These are phyloP conservation scores for Zaprionus bogoriensis DNA, from an alignment of 2,888 invertebrate genomes.

Conservation along the genomic window DNA sequence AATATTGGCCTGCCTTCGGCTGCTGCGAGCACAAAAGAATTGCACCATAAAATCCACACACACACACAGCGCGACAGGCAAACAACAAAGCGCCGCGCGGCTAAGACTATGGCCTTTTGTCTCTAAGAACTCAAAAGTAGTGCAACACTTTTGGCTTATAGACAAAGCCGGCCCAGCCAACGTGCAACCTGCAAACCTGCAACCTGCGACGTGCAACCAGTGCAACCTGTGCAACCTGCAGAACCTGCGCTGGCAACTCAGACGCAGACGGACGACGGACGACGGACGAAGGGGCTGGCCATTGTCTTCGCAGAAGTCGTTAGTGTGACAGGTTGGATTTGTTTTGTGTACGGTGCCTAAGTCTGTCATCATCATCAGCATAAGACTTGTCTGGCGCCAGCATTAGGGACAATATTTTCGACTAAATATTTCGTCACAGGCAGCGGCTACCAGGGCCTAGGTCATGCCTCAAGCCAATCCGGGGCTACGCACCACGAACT, in stretches of 20 bases:
- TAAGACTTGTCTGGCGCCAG: slow-evolving; percentile 83
- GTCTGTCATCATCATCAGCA: slow-evolving; percentile 79
- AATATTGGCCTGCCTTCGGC: slow-evolving; percentile 75
- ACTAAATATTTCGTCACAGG: slow-evolving; percentile 81
- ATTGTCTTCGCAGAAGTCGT: slow-evolving; percentile 82
- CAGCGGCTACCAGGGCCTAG: slow-evolving; percentile 51
- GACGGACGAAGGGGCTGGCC: slow-evolving; percentile 23
- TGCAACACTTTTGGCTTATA: slow-evolving; percentile 78
- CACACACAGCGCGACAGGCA: slow-evolving; percentile 25
- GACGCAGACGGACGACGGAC: background rate
- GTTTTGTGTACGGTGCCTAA: slow-evolving; percentile 77
- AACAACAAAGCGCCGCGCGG: slow-evolving; percentile 63
- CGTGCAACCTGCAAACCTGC: slow-evolving; percentile 16
- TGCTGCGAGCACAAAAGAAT: slow-evolving; percentile 70
- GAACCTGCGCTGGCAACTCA: slow-evolving; percentile 23
- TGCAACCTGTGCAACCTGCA: slow-evolving; percentile 24
- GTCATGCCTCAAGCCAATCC: too few relatives aligned
- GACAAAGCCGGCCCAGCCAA: slow-evolving; percentile 60
- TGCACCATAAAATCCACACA: slow-evolving; percentile 69
- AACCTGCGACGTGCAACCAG: slow-evolving; percentile 16
- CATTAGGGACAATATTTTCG: slow-evolving; percentile 80
- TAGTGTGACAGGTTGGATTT: slow-evolving; percentile 82
- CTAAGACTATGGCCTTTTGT: slow-evolving; percentile 59
- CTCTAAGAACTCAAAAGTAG: slow-evolving; percentile 65
- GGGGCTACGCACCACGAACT: too few relatives aligned